phyloP scores from a whole-genome alignment of 2,797 vertebrate genomes.

The Acrocephalus scirpaceus region DNA sequence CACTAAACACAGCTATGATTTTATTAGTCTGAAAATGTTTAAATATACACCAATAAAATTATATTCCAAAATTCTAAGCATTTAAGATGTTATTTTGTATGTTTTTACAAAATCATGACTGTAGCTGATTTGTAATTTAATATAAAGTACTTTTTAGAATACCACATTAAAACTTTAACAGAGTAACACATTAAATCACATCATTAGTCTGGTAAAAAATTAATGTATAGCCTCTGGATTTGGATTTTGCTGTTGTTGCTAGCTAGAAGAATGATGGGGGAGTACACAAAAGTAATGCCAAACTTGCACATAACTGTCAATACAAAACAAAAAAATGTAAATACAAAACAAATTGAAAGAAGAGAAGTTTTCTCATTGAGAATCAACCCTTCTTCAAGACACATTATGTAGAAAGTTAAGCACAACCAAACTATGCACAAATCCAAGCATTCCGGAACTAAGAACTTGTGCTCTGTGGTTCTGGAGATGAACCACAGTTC shows the following conservation, averaged over 20 bases:
- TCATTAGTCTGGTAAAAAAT: not conserved
- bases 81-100: not conserved
- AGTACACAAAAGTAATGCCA: not conserved
- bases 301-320: not conserved
- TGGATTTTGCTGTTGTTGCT: not conserved
- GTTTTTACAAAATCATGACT: not conserved
- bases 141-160: not conserved
- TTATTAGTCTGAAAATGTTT: not conserved
- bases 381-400: not conserved
- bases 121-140: not conserved
- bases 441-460: not conserved
- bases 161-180: not conserved
- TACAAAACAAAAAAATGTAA: not conserved
- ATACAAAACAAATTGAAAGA: not conserved
- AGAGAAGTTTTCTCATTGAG: not conserved
- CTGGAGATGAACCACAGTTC: not conserved
- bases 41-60: not conserved
- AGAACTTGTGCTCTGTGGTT: not conserved
- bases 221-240: not conserved
- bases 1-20: not conserved
- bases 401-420: not conserved
- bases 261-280: not conserved
- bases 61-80: not conserved
- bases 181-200: not conserved
- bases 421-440: not conserved